Base-by-base conservation (phyloP, 2,797 vertebrate species). In the Phylloscopus collybita region DNA sequence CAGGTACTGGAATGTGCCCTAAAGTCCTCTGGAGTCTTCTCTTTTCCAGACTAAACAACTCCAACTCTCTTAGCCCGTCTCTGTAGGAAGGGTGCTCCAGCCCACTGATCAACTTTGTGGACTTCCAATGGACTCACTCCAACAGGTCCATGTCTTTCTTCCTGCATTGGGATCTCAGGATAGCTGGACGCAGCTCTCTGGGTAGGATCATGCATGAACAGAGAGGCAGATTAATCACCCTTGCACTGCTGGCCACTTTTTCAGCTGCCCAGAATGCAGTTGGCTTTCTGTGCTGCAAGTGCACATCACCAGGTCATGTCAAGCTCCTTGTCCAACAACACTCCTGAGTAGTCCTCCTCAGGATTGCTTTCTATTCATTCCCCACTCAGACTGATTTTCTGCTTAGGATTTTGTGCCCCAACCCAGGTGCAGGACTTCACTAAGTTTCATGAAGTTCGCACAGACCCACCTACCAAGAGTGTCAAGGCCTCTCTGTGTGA, bases 111-210 rank as follows among this genome's bases (percentile, higher is more conserved):
- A 21, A 3, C 45, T 59, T 21, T 38, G 19, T n/a, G 29, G n/a
- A n/a, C 4, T 23, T 72, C 23, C 40, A 54, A 9, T 6, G 34
- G 42, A 40, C 42, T 62, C 0, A 0, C 10, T 62, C 34, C 23
- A 38, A 29, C 16, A 25, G 13, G 38, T 20, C 22, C 27, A 29
- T 5, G 13, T 36, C 5, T 18, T n/a, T n/a, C 10, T n/a, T 38
- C 10, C 36, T 64, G 3, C 27, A 17, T 4, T 23, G 32, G 9
- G 44, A 36, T 57, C 36, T 22, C 32, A 30, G 26, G 22, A 50
- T 2, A 36, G 18, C 8, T 64, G 40, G 16, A 21, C n/a, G 26
- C 25, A 30, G 25, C 60, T 22, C 17, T 59, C 6, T 1, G 2
- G 42, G 30, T 12, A 30, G 34, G 57, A 21, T 70, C 57, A n/a